Base-by-base conservation (phyloP, 1,140 invertebrate genomes). In the Drosophila azteca region DNA sequence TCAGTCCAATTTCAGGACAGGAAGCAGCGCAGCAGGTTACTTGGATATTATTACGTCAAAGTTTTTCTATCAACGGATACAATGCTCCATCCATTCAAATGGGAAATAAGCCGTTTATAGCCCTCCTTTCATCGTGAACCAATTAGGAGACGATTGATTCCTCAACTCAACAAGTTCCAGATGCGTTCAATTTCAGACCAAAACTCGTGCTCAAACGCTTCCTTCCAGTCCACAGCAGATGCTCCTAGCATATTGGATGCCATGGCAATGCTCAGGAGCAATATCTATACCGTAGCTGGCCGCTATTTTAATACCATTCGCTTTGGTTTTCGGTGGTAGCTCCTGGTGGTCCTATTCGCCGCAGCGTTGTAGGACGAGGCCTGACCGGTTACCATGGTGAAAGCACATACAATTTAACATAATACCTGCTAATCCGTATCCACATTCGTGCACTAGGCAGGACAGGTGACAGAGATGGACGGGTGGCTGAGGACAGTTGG, bases 321-420 rank as follows among this genome's bases (percentile, higher is more conserved):
- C 29, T 15, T 13, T 24, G 26, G 43, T 41, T 51, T 51, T 44
- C 43, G n/a, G 44, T 41, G 44, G 20, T 26, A 17, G 15, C 31
- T 45, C 24, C 24, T 24, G 24, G 24, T 24, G 5, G 13, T 26
- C 45, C 35, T 3, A 39, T 55, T 11, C 41, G 26, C 31, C n/a
- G 41, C 44, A 29, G 49, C 41, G 54, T 5, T 24, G 24, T 24
- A 3, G 24, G 5, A 24, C 3, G 5, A 24, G 5, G 24, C 29
- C 66, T 77, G 74, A 82, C 79, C 79, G 67, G 79, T 83, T 83
- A 74, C 79, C 79, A 83, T 82, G 70, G 69, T 59, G 26, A 54
- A 68, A 48, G 13, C 57, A 51, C 74, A 83, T 81, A 51, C 75
- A 83, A 67, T 75, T 75, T 70, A 77, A 70, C 79, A 75, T 62